phyloP scores from a whole-genome alignment of 2,797 vertebrate species.

The Mionectes olivaceus region DNA sequence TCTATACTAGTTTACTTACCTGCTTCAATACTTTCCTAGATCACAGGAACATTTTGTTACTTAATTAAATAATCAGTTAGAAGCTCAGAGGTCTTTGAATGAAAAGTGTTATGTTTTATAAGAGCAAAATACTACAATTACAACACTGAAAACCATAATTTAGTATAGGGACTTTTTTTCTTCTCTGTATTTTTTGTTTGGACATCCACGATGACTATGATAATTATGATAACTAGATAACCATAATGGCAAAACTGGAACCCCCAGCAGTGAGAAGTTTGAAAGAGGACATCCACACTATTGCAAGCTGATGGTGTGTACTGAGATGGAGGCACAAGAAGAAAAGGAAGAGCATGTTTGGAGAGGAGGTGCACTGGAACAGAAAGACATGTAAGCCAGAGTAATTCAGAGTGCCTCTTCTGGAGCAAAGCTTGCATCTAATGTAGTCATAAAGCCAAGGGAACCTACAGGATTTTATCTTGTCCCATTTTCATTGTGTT shows the following conservation, averaged over 20 bases:
- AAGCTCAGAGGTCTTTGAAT: slow-evolving; percentile 27
- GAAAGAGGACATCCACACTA: neutral
- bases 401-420: neutral
- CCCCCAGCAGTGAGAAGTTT: neutral
- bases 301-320: neutral
- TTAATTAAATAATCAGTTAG: neutral
- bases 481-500: neutral
- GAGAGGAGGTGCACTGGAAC: neutral
- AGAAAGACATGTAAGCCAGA: neutral
- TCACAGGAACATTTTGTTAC: slow-evolving; percentile 30
- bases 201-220: accelerated
- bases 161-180: neutral
- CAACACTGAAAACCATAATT: neutral
- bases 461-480: neutral
- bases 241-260: neutral
- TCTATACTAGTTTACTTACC: slow-evolving; percentile 44
- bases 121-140: neutral
- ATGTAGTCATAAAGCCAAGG: neutral
- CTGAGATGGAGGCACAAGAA: neutral
- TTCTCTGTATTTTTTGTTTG: neutral
- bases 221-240: neutral
- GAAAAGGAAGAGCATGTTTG: neutral
- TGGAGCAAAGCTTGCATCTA: neutral
- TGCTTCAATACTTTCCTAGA: slow-evolving; percentile 45
- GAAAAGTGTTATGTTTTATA: neutral